Conservation (phyloP, 2,797 vertebrate species). For the Urosaurus nigricauda region DNA sequence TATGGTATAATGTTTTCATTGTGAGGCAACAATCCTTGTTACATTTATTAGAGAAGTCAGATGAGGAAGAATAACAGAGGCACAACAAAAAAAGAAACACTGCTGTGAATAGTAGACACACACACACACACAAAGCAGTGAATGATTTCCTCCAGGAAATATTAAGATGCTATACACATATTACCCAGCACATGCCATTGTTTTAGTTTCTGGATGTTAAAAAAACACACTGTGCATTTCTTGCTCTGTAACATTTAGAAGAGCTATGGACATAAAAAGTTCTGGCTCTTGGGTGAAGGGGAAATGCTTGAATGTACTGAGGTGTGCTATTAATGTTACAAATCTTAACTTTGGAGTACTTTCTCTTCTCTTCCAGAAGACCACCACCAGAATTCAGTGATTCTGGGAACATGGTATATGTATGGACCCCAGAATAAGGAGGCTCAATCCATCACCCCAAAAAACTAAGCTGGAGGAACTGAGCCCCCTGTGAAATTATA, state of each 20-base stretch:
- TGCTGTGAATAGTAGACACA: not conserved
- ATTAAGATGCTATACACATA: not conserved
- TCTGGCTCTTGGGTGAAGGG: not conserved
- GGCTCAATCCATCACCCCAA: no score
- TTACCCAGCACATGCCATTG: not conserved
- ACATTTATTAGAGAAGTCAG: not conserved
- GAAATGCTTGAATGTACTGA: not conserved
- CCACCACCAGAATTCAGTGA: not conserved
- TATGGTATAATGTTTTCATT: not conserved
- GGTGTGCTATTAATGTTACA: not conserved
- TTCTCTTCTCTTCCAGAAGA: not conserved
- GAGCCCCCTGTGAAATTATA: no score
- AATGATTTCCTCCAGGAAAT: not conserved
- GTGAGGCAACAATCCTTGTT: not conserved
- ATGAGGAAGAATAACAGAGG: not conserved
- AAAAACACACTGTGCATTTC: not conserved
- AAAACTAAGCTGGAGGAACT: no score
- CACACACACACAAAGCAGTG: not conserved
- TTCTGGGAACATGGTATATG: not conserved
- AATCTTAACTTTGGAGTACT: not conserved
- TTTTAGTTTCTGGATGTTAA: not conserved
- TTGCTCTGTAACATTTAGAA: not conserved
- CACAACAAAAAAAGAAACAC: not conserved
- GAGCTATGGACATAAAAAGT: not conserved
- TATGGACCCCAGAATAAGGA: no score